Base-by-base conservation (phyloP, 2,113 vertebrate species). In the Edolisoma coerulescens region DNA sequence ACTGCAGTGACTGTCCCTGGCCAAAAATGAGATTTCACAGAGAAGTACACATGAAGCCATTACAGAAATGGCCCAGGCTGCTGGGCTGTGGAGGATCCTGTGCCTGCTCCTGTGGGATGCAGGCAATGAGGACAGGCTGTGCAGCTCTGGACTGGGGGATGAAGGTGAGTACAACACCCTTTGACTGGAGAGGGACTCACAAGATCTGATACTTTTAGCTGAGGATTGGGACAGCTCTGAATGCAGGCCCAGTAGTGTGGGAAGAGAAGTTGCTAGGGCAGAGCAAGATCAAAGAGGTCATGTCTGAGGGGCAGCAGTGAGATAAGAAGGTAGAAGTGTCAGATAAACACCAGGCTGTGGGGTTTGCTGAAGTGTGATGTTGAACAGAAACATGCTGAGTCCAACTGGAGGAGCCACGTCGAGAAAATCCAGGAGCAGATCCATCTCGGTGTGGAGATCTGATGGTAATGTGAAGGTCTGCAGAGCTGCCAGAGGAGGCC, bases 171-270 rank as follows among this genome's bases (percentile, higher is more conserved):
- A 10, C 28, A 64, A 8, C 26, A 12, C 21, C 30, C 18, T 67
- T 13, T 39, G 57, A 8, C 41, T 1, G 1, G 16, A 28, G 27
- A 35, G 41, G 37, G 41, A 21, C 22, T 59, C 32, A 4, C 5
- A 16, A 10, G 32, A 3, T 53, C 44, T 37, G 50, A 4, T 15
- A 6, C 32, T 54, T 73, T 26, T 0, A 41, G 32, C 16, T 44
- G 59, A 57, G 82, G 35, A 16, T 16, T 53, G 41, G 7, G 27
- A 17, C 22, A 69, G 68, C 56, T 44, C 49, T 30, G 61, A 67
- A 27, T 7, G n/a, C 4, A 2, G 35, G 24, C 11, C 1, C 15
- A 17, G 33, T 1, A 4, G 16, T 22, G n/a, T 23, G 50, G 47
- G 49, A 68, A 21, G 73, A 54, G 52, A 54, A 71, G 41, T 7